Conservation (phyloP, 2,113 vertebrate species). For the Ranitomeya variabilis region DNA sequence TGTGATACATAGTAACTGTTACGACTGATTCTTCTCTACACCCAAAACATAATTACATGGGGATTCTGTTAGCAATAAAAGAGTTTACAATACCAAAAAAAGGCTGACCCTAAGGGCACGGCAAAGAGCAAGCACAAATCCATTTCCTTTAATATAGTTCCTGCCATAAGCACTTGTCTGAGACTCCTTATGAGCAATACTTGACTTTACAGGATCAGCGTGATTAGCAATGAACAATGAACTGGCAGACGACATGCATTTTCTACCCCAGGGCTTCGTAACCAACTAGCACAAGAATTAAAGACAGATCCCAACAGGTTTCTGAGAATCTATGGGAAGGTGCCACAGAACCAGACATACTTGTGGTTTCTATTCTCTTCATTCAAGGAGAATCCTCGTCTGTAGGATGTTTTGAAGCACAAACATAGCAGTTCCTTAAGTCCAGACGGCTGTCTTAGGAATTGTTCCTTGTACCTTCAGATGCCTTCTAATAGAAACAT, state of each 20-base stretch:
- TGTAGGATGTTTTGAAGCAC: too few species aligned
- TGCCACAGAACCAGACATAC: neutral
- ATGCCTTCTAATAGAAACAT: too few species aligned
- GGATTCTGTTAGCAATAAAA: neutral
- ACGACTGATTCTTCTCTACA: neutral
- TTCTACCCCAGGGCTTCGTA: neutral
- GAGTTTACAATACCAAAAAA: neutral
- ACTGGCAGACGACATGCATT: neutral
- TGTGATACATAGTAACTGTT: neutral
- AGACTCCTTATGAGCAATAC: neutral
- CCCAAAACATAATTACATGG: neutral
- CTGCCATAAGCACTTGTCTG: neutral
- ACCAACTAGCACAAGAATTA: constrained; percentile 1
- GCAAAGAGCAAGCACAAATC: neutral
- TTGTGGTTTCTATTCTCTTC: neutral
- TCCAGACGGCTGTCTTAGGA: too few species aligned
- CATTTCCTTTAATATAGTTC: neutral
- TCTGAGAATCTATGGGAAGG: neutral
- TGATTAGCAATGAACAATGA: neutral
- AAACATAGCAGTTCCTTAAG: too few species aligned
- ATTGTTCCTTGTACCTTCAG: too few species aligned
- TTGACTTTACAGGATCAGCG: neutral
- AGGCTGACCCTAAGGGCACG: neutral
- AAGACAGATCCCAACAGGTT: neutral
- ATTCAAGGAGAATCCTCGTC: too few species aligned